Conservation (phyloP, 1,140 invertebrate genomes). For the Bombus vancouverensis region DNA sequence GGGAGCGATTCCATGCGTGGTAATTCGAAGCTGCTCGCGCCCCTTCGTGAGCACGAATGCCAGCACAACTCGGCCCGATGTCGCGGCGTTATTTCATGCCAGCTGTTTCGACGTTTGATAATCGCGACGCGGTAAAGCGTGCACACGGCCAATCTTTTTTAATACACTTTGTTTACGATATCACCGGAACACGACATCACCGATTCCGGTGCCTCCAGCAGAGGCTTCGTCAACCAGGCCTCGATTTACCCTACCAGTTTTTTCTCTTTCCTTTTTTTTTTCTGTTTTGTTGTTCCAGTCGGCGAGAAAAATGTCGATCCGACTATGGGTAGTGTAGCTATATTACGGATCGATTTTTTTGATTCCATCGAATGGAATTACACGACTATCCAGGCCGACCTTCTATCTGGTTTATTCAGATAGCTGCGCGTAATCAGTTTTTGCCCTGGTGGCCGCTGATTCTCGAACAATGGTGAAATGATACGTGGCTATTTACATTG, state of each 20-base stretch:
- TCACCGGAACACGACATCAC: conserved; percentile 35
- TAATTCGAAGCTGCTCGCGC: conserved; percentile 34
- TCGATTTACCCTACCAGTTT: neutral
- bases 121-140: conserved; percentile 51
- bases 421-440: conserved; percentile 40
- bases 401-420: conserved; percentile 35
- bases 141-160: conserved; percentile 43
- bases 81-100: conserved; percentile 45
- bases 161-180: conserved; percentile 63
- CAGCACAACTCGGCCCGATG: neutral
- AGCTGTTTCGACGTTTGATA: conserved; percentile 61
- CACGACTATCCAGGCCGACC: conserved; percentile 23
- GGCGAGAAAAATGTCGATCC: conserved; percentile 3
- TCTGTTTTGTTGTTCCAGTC: neutral
- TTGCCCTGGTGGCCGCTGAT: conserved; percentile 1
- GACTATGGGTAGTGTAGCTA: neutral
- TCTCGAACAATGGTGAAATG: conserved; percentile 37
- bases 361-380: conserved; percentile 58
- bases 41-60: conserved; percentile 1
- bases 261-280: neutral
- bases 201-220: conserved; percentile 11
- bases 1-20: conserved; percentile 55
- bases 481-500: conserved; percentile 38
- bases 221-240: neutral
- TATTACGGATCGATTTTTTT: conserved; percentile 44